These are phyloP conservation scores for Trichechus manatus DNA, from an alignment of 2,113 vertebrate species.

Conservation along the genomic window DNA sequence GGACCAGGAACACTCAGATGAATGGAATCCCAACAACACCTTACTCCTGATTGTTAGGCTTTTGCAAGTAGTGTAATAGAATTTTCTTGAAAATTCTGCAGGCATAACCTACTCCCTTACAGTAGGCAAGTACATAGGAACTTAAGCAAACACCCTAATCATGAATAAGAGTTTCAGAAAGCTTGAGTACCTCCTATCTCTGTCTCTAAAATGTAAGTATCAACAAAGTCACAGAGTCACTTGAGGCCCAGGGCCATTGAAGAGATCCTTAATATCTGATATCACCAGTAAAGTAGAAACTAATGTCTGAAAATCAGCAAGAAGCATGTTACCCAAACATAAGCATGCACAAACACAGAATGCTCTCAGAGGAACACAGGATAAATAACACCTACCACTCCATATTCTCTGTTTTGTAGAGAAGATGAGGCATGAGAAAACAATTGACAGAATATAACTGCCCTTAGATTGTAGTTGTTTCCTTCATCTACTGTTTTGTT, in stretches of 20 bases:
- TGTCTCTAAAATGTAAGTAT: not conserved
- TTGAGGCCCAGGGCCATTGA: not conserved
- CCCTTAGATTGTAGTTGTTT: not conserved
- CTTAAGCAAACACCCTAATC: not conserved
- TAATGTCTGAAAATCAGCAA: not conserved
- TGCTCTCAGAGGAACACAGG: not conserved
- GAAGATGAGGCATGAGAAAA: not conserved
- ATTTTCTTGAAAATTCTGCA: not conserved
- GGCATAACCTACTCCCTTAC: not conserved
- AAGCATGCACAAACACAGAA: not conserved
- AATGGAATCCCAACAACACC: not conserved
- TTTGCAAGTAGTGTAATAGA: not conserved
- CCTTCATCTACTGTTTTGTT: slow-evolving; percentile 60
- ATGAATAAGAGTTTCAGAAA: not conserved
- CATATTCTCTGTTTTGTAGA: not conserved
- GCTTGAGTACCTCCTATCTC: not conserved
- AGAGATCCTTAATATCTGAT: not conserved
- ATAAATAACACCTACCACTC: not conserved
- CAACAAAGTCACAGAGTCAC: not conserved
- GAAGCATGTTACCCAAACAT: not conserved
- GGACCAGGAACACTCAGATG: not conserved
- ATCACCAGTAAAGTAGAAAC: not conserved
- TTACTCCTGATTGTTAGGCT: not conserved
- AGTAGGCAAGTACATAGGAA: not conserved
- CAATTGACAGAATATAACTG: not conserved